Evolutionary conservation across 2,113 vertebrate species (phyloP).

Genomic region (Sapayoa aenigma): DNA sequence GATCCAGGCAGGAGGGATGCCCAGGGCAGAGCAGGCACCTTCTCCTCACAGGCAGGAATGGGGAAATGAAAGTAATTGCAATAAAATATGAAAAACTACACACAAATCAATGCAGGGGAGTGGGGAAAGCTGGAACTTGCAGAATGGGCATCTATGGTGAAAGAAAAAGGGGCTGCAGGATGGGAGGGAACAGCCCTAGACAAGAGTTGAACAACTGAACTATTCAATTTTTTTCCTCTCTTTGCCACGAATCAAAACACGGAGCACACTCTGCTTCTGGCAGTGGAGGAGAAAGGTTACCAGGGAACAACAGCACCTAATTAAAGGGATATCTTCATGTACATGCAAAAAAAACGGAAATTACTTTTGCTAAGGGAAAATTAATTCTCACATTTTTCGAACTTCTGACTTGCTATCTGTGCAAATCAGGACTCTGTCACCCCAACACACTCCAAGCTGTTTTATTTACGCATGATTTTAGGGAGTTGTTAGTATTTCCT

Average conservation of each 20-base stretch:
- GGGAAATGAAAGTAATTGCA: neutral
- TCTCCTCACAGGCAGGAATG: neutral
- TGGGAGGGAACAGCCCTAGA: neutral
- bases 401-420: neutral
- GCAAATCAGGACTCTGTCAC: accelerated
- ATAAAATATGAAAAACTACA: too few relatives aligned
- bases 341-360: neutral
- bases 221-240: neutral
- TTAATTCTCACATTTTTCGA: neutral
- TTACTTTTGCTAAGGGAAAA: neutral
- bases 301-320: neutral
- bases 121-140: neutral
- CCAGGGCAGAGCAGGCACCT: neutral
- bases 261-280: neutral
- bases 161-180: neutral
- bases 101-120: neutral
- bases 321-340: neutral
- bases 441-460: accelerated
- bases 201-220: neutral
- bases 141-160: neutral
- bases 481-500: neutral
- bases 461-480: neutral
- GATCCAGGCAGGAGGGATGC: neutral
- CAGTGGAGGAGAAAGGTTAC: neutral
- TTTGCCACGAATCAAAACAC: neutral